These are phyloP conservation scores for Exocentrus adspersus DNA, from an alignment of 2,888 invertebrate genomes.

Conservation along the genomic window DNA sequence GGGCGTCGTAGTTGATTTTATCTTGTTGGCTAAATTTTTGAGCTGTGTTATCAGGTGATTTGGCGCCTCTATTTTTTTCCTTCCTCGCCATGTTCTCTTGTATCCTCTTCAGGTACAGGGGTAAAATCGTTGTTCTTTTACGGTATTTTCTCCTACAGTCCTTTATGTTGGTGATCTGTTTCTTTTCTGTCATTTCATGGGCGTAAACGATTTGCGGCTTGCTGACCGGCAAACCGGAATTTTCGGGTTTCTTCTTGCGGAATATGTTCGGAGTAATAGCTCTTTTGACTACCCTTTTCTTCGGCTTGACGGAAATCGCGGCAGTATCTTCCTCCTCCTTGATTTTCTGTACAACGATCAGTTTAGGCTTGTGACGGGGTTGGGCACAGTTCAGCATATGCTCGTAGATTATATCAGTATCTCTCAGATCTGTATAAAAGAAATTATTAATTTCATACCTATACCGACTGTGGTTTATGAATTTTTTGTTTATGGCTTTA, in stretches of 20 bases:
- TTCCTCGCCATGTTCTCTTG: not conserved
- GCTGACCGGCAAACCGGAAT: not conserved
- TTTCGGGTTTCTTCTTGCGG: not conserved
- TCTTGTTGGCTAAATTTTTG: not conserved
- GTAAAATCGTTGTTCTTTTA: constrained; percentile 44
- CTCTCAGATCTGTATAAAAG: constrained; percentile 25
- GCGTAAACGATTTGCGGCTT: not conserved
- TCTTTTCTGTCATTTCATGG: not conserved
- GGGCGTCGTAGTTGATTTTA: not conserved
- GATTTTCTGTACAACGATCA: not conserved
- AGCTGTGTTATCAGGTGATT: not conserved
- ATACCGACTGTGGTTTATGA: too few relatives aligned
- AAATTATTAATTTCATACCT: not conserved
- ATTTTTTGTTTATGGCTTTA: too few relatives aligned
- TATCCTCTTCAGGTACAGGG: constrained; percentile 41
- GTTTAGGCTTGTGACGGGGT: constrained; percentile 25
- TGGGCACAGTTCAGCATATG: constrained; percentile 44
- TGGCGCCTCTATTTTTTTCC: not conserved
- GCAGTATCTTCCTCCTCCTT: not conserved
- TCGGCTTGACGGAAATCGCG: not conserved
- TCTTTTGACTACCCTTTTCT: not conserved
- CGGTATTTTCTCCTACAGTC: constrained; percentile 25
- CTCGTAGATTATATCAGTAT: constrained; percentile 35
- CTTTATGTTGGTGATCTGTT: constrained; percentile 19
- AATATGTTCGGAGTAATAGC: not conserved